These are phyloP conservation scores for Plodia interpunctella DNA, from an alignment of 1,140 invertebrate species.

Conservation along the genomic window DNA sequence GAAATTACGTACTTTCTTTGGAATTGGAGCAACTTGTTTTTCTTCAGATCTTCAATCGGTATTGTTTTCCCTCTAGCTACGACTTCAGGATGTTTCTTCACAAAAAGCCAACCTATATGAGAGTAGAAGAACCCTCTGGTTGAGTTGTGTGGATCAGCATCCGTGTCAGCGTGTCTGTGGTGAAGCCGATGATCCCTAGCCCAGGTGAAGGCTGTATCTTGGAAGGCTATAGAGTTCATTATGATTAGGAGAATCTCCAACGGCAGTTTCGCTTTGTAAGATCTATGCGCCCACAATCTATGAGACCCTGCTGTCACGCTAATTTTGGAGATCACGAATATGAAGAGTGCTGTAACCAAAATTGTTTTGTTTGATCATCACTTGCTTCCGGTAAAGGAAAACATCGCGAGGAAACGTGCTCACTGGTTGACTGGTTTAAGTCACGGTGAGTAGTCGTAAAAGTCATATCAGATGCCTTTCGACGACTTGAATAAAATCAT, in stretches of 20 bases:
- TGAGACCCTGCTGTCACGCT: constrained; percentile 91
- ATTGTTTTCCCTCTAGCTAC: constrained; percentile 22
- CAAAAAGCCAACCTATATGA: constrained; percentile 81
- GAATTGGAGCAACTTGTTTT: constrained; percentile 84
- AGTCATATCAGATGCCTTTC: too few relatives aligned
- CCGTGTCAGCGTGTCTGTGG: constrained; percentile 83
- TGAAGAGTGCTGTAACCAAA: constrained; percentile 27
- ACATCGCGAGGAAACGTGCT: too few relatives aligned
- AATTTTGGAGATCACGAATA: constrained; percentile 76
- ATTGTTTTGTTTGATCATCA: not conserved
- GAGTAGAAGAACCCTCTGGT: constrained; percentile 81
- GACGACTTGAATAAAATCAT: too few relatives aligned
- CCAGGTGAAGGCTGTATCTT: constrained; percentile 78
- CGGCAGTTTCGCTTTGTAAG: constrained; percentile 89
- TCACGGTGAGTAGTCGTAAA: too few relatives aligned
- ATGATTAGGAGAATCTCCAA: constrained; percentile 75
- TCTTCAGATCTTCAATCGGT: constrained; percentile 83
- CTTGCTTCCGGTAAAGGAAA: too few relatives aligned
- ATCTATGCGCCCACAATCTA: constrained; percentile 88
- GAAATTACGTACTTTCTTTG: constrained; percentile 79
- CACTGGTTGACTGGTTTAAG: too few relatives aligned
- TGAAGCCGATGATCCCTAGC: constrained; percentile 80
- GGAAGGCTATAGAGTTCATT: constrained; percentile 82
- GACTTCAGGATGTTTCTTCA: constrained; percentile 80
- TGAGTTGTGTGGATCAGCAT: constrained; percentile 83